These are phyloP conservation scores for Seira sanloemensis DNA, from an alignment of 2,888 invertebrate genomes.

Conservation along the genomic window DNA sequence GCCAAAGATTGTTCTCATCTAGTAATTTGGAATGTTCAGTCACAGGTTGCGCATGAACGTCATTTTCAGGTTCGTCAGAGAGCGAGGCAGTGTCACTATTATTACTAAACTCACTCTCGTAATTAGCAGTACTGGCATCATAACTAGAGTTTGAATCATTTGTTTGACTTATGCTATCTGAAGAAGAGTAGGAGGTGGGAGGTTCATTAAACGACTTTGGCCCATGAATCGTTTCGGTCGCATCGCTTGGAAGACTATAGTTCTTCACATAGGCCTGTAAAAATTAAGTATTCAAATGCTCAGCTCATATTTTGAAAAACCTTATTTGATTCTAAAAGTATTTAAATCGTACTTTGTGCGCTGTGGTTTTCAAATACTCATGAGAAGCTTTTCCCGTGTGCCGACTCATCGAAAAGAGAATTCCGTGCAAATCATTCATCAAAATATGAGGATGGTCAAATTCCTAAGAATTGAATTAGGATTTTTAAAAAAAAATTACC, in stretches of 20 bases:
- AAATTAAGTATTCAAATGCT: neutral
- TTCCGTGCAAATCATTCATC: conserved; percentile 79
- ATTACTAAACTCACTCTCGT: neutral
- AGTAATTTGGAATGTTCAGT: conserved; percentile 38
- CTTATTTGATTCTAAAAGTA: neutral
- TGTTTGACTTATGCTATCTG: conserved; percentile 10
- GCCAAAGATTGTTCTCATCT: neutral
- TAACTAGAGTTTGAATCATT: neutral
- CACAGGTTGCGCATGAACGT: neutral
- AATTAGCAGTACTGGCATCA: neutral
- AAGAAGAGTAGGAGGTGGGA: conserved; percentile 3
- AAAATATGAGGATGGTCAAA: conserved; percentile 86
- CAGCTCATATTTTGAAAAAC: neutral
- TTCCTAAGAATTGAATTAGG: conserved; percentile 77
- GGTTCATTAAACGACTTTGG: neutral
- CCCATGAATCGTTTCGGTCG: neutral
- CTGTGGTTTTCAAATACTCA: conserved; percentile 46
- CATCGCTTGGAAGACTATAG: conserved; percentile 16
- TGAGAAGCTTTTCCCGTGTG: conserved; percentile 81
- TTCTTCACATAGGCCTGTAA: conserved; percentile 37
- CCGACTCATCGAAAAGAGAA: conserved; percentile 83
- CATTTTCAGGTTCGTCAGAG: conserved; percentile 4
- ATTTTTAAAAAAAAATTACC: neutral
- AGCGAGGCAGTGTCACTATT: conserved; percentile 1
- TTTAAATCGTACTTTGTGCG: conserved; percentile 47